Conservation (phyloP, 2,113 vertebrate genomes). For the Hypanus sabinus region DNA sequence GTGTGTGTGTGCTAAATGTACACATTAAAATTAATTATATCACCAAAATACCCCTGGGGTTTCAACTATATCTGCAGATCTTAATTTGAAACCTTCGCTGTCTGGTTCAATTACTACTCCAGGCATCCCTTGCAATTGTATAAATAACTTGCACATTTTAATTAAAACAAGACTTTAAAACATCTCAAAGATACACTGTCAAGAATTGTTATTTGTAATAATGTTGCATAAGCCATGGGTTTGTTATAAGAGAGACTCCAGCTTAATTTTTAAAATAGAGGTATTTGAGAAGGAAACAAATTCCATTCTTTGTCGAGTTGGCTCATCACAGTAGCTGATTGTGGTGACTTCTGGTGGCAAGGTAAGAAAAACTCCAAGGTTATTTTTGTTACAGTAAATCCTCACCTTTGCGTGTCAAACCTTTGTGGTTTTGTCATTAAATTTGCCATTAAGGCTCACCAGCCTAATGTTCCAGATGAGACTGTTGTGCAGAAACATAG, state of each 20-base stretch:
- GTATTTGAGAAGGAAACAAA: not conserved
- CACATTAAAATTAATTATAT: slow-evolving; percentile 26
- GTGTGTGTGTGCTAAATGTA: not conserved
- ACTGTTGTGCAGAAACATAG: too few relatives aligned
- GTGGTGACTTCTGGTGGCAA: not conserved
- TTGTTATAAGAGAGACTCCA: not conserved
- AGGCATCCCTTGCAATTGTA: not conserved
- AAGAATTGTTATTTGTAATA: not conserved
- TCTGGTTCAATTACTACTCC: not conserved
- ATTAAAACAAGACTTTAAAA: not conserved
- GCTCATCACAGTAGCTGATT: not conserved
- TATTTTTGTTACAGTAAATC: not conserved
- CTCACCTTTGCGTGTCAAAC: too few relatives aligned
- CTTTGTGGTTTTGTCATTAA: too few relatives aligned
- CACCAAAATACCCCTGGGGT: not conserved
- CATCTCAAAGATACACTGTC: not conserved
- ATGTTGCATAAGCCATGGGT: not conserved
- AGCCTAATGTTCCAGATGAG: too few relatives aligned
- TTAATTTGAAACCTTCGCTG: not conserved
- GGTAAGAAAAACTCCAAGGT: not conserved
- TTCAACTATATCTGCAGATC: not conserved
- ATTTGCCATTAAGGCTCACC: too few relatives aligned
- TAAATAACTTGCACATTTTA: not conserved
- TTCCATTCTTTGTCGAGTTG: not conserved
- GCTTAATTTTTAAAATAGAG: not conserved